Percentiles rank a stretch among this genome's conserved stretches.
phyloP scores from a whole-genome alignment of 2,113 vertebrate genomes.

The Acanthisitta chloris region DNA sequence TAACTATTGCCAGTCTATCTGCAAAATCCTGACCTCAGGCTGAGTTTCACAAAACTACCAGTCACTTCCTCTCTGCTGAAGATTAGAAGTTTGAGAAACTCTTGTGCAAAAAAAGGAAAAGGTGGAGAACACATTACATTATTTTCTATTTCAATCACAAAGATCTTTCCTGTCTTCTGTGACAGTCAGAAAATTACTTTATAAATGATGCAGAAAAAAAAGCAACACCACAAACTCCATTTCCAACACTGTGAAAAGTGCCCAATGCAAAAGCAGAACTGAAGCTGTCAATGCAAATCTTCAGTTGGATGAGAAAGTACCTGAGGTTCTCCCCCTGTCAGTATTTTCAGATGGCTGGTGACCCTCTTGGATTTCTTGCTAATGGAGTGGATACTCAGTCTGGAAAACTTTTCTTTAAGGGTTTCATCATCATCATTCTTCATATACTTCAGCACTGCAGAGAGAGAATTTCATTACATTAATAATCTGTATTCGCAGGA shows the following conservation, averaged over 20 bases:
- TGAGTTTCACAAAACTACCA: background rate
- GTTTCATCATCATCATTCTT: constrained; percentile 90
- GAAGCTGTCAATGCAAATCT: background rate
- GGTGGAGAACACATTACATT: background rate
- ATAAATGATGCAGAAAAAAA: constrained; percentile 1
- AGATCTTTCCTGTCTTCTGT: background rate
- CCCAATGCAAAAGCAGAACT: background rate
- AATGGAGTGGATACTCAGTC: constrained; percentile 94
- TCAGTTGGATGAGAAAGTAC: constrained; percentile 66
- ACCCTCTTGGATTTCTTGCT: constrained; percentile 96
- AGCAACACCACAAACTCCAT: background rate
- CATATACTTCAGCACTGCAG: constrained; percentile 93
- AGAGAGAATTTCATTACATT: constrained; percentile 18
- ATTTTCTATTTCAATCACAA: constrained; percentile 36
- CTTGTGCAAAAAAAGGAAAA: constrained; percentile 17
- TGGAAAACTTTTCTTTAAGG: constrained; percentile 88
- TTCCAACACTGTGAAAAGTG: background rate
- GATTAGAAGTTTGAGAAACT: background rate
- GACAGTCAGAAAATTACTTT: background rate
- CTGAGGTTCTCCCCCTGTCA: constrained; percentile 91
- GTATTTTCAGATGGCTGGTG: constrained; percentile 91
- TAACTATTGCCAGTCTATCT: background rate
- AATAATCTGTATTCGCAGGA: background rate
- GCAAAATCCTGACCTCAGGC: background rate
- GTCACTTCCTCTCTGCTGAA: background rate